Evolutionary conservation across 2,888 invertebrate species (phyloP), one percentile per base, ranked within the genome.

Genomic region (Adelphocoris suturalis): DNA sequence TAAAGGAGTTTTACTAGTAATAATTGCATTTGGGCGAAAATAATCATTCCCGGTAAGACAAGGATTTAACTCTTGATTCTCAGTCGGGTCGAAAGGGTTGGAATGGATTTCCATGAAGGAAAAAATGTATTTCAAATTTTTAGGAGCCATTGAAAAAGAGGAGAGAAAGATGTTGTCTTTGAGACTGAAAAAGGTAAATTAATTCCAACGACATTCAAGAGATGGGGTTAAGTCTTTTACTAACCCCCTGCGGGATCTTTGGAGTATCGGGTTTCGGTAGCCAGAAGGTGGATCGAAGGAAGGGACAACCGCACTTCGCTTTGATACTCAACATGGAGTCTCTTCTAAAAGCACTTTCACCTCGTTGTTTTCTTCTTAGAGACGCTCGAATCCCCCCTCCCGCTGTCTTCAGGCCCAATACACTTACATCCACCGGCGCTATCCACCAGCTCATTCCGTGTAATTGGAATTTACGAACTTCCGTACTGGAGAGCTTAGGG

Each of bases 331-430:
- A 61, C 61, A 61, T 19, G 61, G 61, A 61, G 61, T 9, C 61
- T 61, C 61, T 61, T 61, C 61, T 61, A 61, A 61, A 61, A 61
- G 61, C 61, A 61, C 61, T 61, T 61, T n/a, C 61, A 61, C 61
- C 19, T 61, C n/a, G 61, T 61, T 61, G 61, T 61, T 61, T 61
- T 61, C 61, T 61, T 61, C 61, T 61, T 61, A n/a, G 61, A 19
- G 61, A 61, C n/a, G 4, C 57, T 11, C 57, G 14, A 57, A 57
- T 19, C n/a, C 3, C 61, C 61, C 61, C 61, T 61, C 61, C 9
- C 61, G 19, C 19, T 61, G 61, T 61, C 61, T 16, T 16, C 16
- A 2, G 12, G 5, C 3, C 61, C 61, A 19, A 61, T n/a, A 61
- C 61, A 61, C 52, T 52, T 52, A 52, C 61, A 61, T 14, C 61